Evolutionary conservation across 2,113 vertebrate species (phyloP), one percentile per base, ranked within the genome.

Genomic region (Nesospiza acunhae): DNA sequence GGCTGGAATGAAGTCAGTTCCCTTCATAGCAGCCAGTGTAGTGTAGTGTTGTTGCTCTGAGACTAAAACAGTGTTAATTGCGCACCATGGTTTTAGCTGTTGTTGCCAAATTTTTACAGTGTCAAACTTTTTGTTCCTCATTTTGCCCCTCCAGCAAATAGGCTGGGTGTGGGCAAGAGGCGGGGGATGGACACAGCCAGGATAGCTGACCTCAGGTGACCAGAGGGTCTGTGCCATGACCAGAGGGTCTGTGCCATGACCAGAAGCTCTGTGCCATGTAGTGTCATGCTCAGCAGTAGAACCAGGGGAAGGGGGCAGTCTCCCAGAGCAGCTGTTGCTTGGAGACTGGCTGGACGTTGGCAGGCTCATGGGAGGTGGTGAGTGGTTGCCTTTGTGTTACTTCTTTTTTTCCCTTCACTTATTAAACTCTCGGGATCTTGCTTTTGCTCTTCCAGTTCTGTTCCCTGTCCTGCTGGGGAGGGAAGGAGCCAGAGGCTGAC

Each of bases 401-500:
- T 68, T 62, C 9, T 1, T 5, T 68, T 80, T 53, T 55, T 15
- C 16, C 30, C 20, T 58, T 74, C 28, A 5, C 10, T 62, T 83
- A 26, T 0, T 85, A 13, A 75, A 37, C 10, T 70, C 27, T n/a
- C 16, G 5, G 8, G 15, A 18, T 66, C 31, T 82, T 1, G 0
- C 42, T 83, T 83, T 79, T 81, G 11, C 31, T 74, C 8, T 53
- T 66, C 15, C 0, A 0, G 0, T 72, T 83, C 33, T 75, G 19
- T 82, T 44, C 33, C 33, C 27, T 78, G 1, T 74, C 50, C 18
- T 72, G 46, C 39, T 78, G 56, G 4, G 13, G 30, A 10, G 23
- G 33, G 15, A 47, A 30, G 3, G 11, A 86, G 13, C 0, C 0
- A 82, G 50, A 70, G 39, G 56, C 31, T 78, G 16, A 6, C 46